Evolutionary conservation across 2,113 vertebrate genomes (phyloP).

Genomic region (Carassius carassius): DNA sequence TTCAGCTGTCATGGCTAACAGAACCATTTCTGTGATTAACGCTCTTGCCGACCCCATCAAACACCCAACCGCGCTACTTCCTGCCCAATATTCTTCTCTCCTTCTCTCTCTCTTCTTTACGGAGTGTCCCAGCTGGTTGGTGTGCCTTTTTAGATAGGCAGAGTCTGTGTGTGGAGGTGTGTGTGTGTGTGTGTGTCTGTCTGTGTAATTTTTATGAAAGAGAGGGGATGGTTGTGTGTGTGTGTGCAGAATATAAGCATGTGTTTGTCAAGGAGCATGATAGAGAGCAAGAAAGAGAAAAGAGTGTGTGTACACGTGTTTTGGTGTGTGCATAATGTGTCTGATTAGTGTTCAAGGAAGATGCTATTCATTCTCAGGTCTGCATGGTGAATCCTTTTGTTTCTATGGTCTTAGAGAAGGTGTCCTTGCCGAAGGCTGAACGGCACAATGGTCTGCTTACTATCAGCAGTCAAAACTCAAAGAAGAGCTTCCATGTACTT

Average conservation of each 20-base stretch:
- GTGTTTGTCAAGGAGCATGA: conserved; percentile 53
- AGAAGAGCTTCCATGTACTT: conserved; percentile 11
- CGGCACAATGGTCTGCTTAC: conserved; percentile 43
- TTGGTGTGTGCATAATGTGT: conserved; percentile 43
- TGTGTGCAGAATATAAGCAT: conserved; percentile 47
- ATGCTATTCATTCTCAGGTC: conserved; percentile 46
- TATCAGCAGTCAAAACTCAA: conserved; percentile 41
- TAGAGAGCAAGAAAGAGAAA: conserved; percentile 12
- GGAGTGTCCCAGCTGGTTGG: conserved; percentile 47
- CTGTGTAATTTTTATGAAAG: conserved; percentile 49
- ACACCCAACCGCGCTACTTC: conserved; percentile 52
- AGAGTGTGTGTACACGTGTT: conserved; percentile 21
- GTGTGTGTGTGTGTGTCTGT: conserved; percentile 34
- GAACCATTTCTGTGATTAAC: conserved; percentile 64
- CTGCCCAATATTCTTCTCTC: conserved; percentile 43
- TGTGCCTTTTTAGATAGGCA: conserved; percentile 50
- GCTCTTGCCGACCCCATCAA: conserved; percentile 58
- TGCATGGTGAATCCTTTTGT: conserved; percentile 46
- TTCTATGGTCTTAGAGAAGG: conserved; percentile 38
- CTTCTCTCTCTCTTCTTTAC: conserved; percentile 36
- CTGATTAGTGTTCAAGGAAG: conserved; percentile 44
- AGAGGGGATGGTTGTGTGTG: conserved; percentile 36
- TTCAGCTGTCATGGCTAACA: conserved; percentile 59
- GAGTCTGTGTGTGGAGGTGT: conserved; percentile 5
- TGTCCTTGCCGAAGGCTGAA: conserved; percentile 59